Evolutionary conservation across 2,113 vertebrate species (phyloP).

Genomic region (Trichechus manatus): DNA sequence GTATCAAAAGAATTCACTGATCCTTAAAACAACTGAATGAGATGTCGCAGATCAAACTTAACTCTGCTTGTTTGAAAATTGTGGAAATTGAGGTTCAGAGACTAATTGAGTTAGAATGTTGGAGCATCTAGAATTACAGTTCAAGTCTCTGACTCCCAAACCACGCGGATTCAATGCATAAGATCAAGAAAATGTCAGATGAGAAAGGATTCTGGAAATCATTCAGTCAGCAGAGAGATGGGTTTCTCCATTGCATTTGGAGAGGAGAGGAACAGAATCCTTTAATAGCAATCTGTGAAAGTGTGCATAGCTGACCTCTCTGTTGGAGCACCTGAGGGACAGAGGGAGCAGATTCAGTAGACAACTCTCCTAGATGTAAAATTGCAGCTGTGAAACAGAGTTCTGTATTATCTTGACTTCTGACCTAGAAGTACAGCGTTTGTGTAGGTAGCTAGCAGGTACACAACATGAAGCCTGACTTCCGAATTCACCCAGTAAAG

Average conservation of each 20-base stretch:
- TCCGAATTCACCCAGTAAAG: not conserved
- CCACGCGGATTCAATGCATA: not conserved
- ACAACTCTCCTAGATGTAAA: not conserved
- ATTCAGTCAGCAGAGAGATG: not conserved
- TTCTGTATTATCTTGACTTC: not conserved
- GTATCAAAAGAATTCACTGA: conserved; percentile 28
- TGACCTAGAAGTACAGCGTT: not conserved
- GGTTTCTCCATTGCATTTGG: not conserved
- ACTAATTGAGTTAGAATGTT: not conserved
- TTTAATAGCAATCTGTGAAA: not conserved
- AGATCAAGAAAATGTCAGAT: not conserved
- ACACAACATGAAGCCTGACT: not conserved
- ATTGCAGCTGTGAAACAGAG: not conserved
- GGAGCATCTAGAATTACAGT: not conserved
- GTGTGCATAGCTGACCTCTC: not conserved
- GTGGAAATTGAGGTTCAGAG: not conserved
- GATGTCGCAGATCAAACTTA: not conserved
- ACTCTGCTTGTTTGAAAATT: not conserved
- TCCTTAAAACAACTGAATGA: not conserved
- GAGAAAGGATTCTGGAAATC: not conserved
- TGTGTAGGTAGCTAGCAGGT: not conserved
- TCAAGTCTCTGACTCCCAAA: not conserved
- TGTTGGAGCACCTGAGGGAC: not conserved
- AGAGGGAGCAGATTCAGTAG: not conserved
- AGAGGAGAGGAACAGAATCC: not conserved